Conservation (phyloP, 2,113 vertebrate genomes). For the Eleginops maclovinus region DNA sequence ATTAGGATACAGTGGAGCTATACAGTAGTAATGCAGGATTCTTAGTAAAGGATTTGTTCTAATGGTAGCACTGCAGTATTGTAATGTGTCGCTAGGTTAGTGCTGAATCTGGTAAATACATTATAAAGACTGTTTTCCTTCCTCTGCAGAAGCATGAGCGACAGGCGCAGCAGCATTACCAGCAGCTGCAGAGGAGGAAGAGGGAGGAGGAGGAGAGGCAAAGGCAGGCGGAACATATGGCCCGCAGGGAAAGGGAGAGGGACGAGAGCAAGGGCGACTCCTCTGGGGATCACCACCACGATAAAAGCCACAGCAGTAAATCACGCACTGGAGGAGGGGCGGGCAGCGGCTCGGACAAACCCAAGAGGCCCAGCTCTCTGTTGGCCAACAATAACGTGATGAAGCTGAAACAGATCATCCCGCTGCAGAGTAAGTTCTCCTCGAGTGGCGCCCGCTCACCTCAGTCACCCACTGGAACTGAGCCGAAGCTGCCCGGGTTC, state of each 20-base stretch:
- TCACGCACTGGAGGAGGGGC: slow-evolving; percentile 80
- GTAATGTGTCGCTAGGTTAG: slow-evolving; percentile 32
- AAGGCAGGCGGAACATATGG: slow-evolving; percentile 92
- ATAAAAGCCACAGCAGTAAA: slow-evolving; percentile 88
- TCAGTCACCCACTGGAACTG: slow-evolving; percentile 89
- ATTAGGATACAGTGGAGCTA: not conserved
- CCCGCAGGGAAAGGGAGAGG: slow-evolving; percentile 89
- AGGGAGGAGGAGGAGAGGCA: slow-evolving; percentile 96
- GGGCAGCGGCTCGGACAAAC: slow-evolving; percentile 85
- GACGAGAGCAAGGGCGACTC: slow-evolving; percentile 84
- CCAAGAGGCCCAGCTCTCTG: slow-evolving; percentile 94
- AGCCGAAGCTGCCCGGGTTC: slow-evolving; percentile 94
- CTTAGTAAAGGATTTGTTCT: slow-evolving; percentile 29
- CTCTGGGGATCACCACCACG: slow-evolving; percentile 84
- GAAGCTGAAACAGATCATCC: slow-evolving; percentile 98
- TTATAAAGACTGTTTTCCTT: slow-evolving; percentile 43
- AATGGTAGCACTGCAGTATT: slow-evolving; percentile 34
- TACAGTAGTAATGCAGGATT: slow-evolving; percentile 9
- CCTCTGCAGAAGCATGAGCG: slow-evolving; percentile 93
- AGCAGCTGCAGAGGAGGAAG: slow-evolving; percentile 95
- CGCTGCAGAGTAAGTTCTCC: slow-evolving; percentile 93
- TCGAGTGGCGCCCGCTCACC: slow-evolving; percentile 87
- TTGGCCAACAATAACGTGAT: slow-evolving; percentile 96
- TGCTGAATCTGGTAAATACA: slow-evolving; percentile 53
- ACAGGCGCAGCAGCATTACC: slow-evolving; percentile 96